Base-by-base conservation (phyloP, 2,797 vertebrate genomes). In the Megalops cyprinoides region DNA sequence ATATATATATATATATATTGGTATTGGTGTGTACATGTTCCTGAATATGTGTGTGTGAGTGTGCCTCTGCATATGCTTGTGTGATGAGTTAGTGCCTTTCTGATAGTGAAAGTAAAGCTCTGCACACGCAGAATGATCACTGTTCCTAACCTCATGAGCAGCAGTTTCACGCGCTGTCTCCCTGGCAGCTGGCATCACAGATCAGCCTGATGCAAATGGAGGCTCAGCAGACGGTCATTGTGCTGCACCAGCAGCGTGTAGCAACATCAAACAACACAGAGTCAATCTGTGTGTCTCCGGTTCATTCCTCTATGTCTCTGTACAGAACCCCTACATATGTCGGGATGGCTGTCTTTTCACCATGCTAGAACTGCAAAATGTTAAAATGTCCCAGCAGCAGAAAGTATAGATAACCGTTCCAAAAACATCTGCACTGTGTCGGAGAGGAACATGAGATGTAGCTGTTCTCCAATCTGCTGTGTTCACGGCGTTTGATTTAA, bases 101-200 rank as follows among this genome's bases (percentile, higher is more conserved):
- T 7, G 34, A 69, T 69, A 18, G 4, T 20, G 37, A 56, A 42
- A 1, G 31, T 15, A 53, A 6, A 14, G 65, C 9, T 48, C 28
- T 39, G 62, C 53, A 28, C 62, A 53, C 18, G 34, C 18, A 49
- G 62, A 18, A 15, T 31, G 18, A 51, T 23, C 23, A 34, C 25
- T 31, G 18, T 34, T 56, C 74, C 28, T 56, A 31, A 5, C 74
- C 31, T 56, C 28, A 49, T 56, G 46, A 75, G 49, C 55, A 49
- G 48, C 49, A 49, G 44, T 39, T 76, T 37, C 74, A 56, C 74
- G 56, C 74, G 56, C 56, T 37, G 74, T 28, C 14, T 31, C n/a
- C 18, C 18, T 20, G 51, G 18, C 74, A 76, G 74, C 49, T 55
- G 28, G 49, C 74, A 53, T 31, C 25, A 28, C 46, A 31, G 31